Conservation (phyloP, 2,888 invertebrate species). For the Drosophila koepferae region DNA sequence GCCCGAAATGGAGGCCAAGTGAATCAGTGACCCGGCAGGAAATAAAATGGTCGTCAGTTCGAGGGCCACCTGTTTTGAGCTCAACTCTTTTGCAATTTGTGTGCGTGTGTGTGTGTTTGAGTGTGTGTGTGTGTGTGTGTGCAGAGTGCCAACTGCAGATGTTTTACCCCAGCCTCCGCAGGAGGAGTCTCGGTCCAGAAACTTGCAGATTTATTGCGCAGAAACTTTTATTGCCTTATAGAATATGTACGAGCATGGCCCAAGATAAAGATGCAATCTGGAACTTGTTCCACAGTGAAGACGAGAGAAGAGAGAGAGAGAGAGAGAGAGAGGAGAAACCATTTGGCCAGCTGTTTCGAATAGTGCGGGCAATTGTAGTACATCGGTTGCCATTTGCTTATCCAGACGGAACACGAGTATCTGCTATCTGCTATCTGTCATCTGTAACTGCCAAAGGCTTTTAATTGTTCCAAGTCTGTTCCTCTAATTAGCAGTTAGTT, state of each 20-base stretch:
- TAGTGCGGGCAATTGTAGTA: slow-evolving; percentile 55
- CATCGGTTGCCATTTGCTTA: slow-evolving; percentile 39
- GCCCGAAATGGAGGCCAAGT: slow-evolving; percentile 67
- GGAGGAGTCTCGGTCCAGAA: slow-evolving; percentile 72
- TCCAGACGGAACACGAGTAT: slow-evolving; percentile 46
- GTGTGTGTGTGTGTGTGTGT: slow-evolving; percentile 12
- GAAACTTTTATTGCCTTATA: slow-evolving; percentile 78
- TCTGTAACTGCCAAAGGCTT: slow-evolving; percentile 16
- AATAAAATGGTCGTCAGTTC: slow-evolving; percentile 57
- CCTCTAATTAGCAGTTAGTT: slow-evolving; percentile 41
- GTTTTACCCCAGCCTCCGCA: slow-evolving; percentile 39
- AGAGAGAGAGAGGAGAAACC: background rate
- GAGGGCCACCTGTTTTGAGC: slow-evolving; percentile 70
- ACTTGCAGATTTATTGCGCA: slow-evolving; percentile 79
- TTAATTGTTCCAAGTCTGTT: slow-evolving; percentile 31
- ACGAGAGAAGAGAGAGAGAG: background rate
- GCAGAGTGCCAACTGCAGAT: slow-evolving; percentile 68
- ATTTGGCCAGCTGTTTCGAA: slow-evolving; percentile 56
- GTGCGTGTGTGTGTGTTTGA: slow-evolving; percentile 1
- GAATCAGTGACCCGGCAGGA: slow-evolving; percentile 70
- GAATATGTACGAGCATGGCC: slow-evolving; percentile 68
- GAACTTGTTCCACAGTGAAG: slow-evolving; percentile 57
- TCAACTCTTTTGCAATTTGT: slow-evolving; percentile 68
- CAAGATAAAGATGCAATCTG: slow-evolving; percentile 76
- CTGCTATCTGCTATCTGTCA: slow-evolving; percentile 27